Evolutionary conservation across 2,888 invertebrate genomes (phyloP).

Genomic region (Odontomyia ornata): DNA sequence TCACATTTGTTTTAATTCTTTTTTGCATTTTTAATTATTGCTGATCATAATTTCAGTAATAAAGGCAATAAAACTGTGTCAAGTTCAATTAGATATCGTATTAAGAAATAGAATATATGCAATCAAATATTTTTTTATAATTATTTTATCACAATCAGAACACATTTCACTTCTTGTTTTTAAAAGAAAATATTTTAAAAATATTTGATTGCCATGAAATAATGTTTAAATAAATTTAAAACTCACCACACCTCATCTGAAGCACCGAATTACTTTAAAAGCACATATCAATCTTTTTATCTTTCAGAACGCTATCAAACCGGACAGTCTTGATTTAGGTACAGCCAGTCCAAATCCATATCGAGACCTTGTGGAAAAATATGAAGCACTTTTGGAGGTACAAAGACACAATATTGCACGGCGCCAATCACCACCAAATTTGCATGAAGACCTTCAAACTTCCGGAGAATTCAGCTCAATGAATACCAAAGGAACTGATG

Average conservation of each 20-base stretch:
- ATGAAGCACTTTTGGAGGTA: slow-evolving; percentile 82
- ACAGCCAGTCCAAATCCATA: slow-evolving; percentile 72
- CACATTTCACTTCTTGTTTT: too few relatives aligned
- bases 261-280: background rate
- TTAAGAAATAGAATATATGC: too few relatives aligned
- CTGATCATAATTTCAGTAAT: background rate
- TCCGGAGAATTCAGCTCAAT: slow-evolving; percentile 77
- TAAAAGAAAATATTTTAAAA: too few relatives aligned
- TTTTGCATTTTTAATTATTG: slow-evolving; percentile 12
- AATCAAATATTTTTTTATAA: too few relatives aligned
- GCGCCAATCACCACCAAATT: slow-evolving; percentile 61
- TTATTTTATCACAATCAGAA: too few relatives aligned
- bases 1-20: slow-evolving; percentile 6
- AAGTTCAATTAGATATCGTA: too few relatives aligned
- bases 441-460: slow-evolving; percentile 75
- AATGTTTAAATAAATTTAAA: background rate
- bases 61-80: background rate
- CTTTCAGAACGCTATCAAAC: slow-evolving; percentile 55
- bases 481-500: slow-evolving; percentile 71
- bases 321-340: slow-evolving; percentile 56
- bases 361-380: slow-evolving; percentile 83
- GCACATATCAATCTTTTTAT: background rate
- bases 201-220: background rate
- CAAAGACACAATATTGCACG: slow-evolving; percentile 73
- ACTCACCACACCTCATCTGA: background rate